Evolutionary conservation across 92 coral and sea anemone genomes (phyloP).

Genomic region (Bergia sp.): DNA sequence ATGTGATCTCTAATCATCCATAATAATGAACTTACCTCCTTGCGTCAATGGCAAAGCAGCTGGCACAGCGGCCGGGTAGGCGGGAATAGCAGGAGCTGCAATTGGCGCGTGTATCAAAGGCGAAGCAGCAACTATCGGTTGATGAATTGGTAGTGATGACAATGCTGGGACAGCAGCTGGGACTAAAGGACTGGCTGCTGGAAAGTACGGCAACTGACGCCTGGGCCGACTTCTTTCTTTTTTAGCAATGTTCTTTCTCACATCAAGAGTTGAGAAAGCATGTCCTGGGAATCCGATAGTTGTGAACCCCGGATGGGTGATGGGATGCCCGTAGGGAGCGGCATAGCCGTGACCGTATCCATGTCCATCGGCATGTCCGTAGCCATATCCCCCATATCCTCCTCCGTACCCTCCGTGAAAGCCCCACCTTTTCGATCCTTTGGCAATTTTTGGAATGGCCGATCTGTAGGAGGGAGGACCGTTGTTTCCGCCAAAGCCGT

Average conservation of each 20-base stretch:
- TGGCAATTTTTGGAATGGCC: constrained; percentile 56
- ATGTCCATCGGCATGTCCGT: constrained; percentile 57
- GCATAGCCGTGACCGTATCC: constrained; percentile 84
- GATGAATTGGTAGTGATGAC: constrained; percentile 14
- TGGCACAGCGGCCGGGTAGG: constrained; percentile 30
- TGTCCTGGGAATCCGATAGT: constrained; percentile 98
- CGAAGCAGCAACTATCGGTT: constrained; percentile 15
- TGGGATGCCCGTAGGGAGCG: constrained; percentile 96
- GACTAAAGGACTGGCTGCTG: constrained; percentile 22
- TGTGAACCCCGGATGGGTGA: constrained; percentile 98
- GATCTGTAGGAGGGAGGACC: constrained; percentile 67
- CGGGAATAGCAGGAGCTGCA: constrained; percentile 36
- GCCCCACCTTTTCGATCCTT: constrained; percentile 82
- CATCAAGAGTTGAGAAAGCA: constrained; percentile 94
- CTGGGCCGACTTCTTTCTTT: constrained; percentile 68
- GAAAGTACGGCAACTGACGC: constrained; percentile 66
- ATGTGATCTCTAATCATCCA: no score
- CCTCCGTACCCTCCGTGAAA: constrained; percentile 52
- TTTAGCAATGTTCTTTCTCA: constrained; percentile 79
- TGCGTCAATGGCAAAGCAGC: constrained; percentile 40
- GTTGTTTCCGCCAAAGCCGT: constrained; percentile 57
- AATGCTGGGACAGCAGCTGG: constrained; percentile 34
- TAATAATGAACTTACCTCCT: constrained; percentile 21
- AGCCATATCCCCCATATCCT: constrained; percentile 51
- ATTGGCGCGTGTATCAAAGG: constrained; percentile 23